Evolutionary conservation across 2,888 invertebrate genomes (phyloP).

Genomic region (Cephus runcator): DNA sequence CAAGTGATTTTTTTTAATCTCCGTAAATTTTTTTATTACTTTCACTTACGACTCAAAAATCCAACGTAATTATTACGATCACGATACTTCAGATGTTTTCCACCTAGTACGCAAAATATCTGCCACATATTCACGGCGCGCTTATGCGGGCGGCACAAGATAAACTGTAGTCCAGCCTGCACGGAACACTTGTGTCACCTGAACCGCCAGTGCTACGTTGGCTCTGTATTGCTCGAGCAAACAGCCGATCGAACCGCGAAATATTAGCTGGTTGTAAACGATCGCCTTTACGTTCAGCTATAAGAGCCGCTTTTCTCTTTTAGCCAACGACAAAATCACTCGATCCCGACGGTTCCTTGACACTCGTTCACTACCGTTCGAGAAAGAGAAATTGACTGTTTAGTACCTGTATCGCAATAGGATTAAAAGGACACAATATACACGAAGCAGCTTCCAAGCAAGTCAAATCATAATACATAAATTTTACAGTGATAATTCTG

Average conservation of each 20-base stretch:
- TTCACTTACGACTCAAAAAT: not conserved
- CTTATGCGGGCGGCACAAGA: not conserved
- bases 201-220: not conserved
- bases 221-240: not conserved
- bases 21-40: not conserved
- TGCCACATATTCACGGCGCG: not conserved
- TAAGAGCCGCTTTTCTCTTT: not conserved
- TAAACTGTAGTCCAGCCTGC: not conserved
- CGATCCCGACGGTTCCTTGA: not conserved
- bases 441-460: too few species aligned
- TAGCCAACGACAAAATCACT: not conserved
- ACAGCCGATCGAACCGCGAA: constrained; percentile 2
- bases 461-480: not conserved
- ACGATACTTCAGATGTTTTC: not conserved
- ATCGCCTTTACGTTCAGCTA: not conserved
- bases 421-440: not conserved
- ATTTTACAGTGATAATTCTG: not conserved
- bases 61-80: not conserved
- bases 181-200: constrained; percentile 3
- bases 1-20: not conserved
- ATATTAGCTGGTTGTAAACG: not conserved
- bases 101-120: not conserved
- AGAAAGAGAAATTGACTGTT: not conserved
- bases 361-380: not conserved
- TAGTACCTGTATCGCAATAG: not conserved